Conservation (phyloP, 2,888 invertebrate genomes). For the Ophraella communa region DNA sequence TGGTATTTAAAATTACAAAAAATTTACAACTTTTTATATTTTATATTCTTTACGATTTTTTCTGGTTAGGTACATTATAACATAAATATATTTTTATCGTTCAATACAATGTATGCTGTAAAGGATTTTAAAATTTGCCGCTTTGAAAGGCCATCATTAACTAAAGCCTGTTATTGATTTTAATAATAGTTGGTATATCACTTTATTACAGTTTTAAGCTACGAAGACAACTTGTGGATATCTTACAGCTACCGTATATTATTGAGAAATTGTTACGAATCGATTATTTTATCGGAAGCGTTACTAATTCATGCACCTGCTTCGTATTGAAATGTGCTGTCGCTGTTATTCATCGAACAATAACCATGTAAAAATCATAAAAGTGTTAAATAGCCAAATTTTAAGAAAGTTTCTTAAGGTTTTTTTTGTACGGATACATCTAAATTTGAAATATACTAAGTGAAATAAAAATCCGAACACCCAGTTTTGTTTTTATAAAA, state of each 20-base stretch:
- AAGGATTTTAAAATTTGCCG: not conserved
- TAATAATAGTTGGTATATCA: not conserved
- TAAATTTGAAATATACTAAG: too few species aligned
- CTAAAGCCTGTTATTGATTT: not conserved
- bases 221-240: not conserved
- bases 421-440: too few species aligned
- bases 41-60: too few species aligned
- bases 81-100: too few species aligned
- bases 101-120: not conserved
- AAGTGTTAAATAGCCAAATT: not conserved
- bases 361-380: not conserved
- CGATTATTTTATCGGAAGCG: not conserved
- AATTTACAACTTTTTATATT: too few species aligned
- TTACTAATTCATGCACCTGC: slow-evolving; percentile 9
- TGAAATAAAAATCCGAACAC: too few species aligned
- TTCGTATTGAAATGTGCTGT: not conserved
- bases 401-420: too few species aligned
- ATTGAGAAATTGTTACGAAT: not conserved
- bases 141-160: not conserved
- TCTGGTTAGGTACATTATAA: too few species aligned
- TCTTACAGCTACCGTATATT: not conserved
- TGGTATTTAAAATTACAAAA: too few species aligned
- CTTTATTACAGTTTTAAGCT: not conserved
- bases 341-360: not conserved
- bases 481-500: too few species aligned